Percentiles rank a stretch among this genome's conserved stretches.
phyloP scores from a whole-genome alignment of 2,888 invertebrate species.

The Heliconius aoede region DNA sequence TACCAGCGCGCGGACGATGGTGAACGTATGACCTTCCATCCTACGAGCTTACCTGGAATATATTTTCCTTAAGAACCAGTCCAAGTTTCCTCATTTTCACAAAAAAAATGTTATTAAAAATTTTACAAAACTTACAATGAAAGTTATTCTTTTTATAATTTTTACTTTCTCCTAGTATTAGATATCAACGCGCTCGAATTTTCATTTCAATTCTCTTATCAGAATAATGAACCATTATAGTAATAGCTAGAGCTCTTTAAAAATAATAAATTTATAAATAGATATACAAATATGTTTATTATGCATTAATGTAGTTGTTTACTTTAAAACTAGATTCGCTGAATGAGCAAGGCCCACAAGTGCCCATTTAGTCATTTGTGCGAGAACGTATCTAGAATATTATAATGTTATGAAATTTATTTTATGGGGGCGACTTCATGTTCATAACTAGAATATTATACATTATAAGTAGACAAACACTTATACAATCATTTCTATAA shows the following conservation, averaged over 20 bases:
- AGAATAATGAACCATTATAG: neutral
- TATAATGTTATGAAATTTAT: slow-evolving; percentile 7
- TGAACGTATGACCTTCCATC: slow-evolving; percentile 82
- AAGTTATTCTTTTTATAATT: neutral
- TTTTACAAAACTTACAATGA: neutral
- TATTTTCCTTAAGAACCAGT: slow-evolving; percentile 64
- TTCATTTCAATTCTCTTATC: neutral
- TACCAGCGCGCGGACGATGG: slow-evolving; percentile 59
- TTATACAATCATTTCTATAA: neutral
- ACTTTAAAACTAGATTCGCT: slow-evolving; percentile 23
- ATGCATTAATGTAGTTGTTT: slow-evolving; percentile 21
- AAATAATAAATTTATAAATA: neutral
- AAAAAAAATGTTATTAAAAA: neutral
- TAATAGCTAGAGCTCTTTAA: neutral
- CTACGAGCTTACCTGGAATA: slow-evolving; percentile 74
- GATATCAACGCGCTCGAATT: slow-evolving; percentile 44
- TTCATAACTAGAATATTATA: slow-evolving; percentile 8
- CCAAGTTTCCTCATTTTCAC: slow-evolving; percentile 12
- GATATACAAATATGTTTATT: neutral
- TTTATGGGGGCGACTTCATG: neutral
- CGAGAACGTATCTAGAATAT: slow-evolving; percentile 11
- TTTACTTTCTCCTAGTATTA: slow-evolving; percentile 30
- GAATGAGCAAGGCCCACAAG: slow-evolving; percentile 7
- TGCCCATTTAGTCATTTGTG: slow-evolving; percentile 18
- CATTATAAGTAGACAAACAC: neutral